Evolutionary conservation across 2,113 vertebrate genomes (phyloP).

Genomic region (Chitala chitala): DNA sequence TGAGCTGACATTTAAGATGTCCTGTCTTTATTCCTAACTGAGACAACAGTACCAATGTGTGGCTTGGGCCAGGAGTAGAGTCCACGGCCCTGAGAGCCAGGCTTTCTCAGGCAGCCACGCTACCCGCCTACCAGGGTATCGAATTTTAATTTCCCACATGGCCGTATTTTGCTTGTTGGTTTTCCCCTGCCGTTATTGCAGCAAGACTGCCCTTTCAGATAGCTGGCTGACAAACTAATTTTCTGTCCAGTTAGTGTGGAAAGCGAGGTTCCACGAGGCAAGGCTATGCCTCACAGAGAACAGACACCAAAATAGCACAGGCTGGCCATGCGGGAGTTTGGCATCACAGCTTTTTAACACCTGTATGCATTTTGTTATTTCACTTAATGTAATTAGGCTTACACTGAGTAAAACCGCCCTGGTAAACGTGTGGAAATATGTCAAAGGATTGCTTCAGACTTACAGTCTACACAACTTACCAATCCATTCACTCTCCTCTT

Average conservation of each 20-base stretch:
- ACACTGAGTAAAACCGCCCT: too few species aligned
- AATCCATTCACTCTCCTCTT: too few species aligned
- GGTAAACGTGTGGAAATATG: too few species aligned
- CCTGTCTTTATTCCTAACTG: neutral
- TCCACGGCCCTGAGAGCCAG: neutral
- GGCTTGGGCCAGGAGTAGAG: neutral
- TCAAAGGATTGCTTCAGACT: too few species aligned
- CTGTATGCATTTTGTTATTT: too few species aligned
- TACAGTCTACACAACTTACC: too few species aligned
- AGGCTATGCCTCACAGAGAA: neutral
- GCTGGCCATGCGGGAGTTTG: too few species aligned
- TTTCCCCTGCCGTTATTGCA: neutral
- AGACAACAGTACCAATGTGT: neutral
- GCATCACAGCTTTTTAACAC: too few species aligned
- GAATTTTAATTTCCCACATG: neutral
- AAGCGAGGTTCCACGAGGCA: neutral
- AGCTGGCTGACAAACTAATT: constrained; percentile 7
- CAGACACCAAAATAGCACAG: neutral
- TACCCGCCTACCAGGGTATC: neutral
- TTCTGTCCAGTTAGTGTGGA: constrained; percentile 5
- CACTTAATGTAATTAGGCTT: too few species aligned
- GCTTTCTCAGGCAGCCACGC: too few species aligned
- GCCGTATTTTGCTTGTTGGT: neutral
- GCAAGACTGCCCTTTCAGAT: constrained; percentile 8
- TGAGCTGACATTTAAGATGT: constrained; percentile 16